Evolutionary conservation across 1,140 invertebrate species (phyloP), one percentile per base, ranked within the genome.

Genomic region (Nymphalis io): DNA sequence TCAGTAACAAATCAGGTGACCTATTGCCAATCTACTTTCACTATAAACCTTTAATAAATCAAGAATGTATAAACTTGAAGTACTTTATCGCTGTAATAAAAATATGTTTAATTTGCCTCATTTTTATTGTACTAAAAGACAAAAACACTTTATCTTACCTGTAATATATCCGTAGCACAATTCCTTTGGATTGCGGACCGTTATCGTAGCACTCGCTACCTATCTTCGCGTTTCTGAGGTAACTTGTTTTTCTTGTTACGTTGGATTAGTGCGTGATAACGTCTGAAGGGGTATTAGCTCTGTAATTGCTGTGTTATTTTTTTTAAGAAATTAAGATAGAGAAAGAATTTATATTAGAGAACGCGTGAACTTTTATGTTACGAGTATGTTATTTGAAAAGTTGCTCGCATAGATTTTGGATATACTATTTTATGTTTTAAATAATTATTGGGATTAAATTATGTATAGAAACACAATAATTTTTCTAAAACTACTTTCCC

Each of bases 221-320:
- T 13, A 53, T 53, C 48, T 18, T 6, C 46, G 46, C 16, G 15
- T 48, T 21, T 21, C 20, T 13, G 18, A 53, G 18, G 20, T 53
- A 21, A 44, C 23, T 61, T 61, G 20, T 46, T 61, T 53, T 46
- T 38, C 57, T 33, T 61, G 23, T 61, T 46, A 61, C 13, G 20
- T 23, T 23, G n/a, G 20, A n/a, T 60, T 46, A 27, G 21, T 42
- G 21, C 39, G 33, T 42, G 59, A 60, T 23, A 53, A 53, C 18
- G 20, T 53, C 48, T 53, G 10, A 53, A 53, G 48, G 11, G 48
- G 20, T 20, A 53, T 53, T 20, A 53, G 48, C 18, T 53, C 8
- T 21, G 48, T 53, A 53, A 53, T 53, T 53, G 48, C 48, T 53
- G n/a, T 46, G 12, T 42, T 42, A n/a, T 15, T 46, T 46, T 46